phyloP scores from a whole-genome alignment of 2,797 vertebrate genomes.

The Cyprinodon diabolis region DNA sequence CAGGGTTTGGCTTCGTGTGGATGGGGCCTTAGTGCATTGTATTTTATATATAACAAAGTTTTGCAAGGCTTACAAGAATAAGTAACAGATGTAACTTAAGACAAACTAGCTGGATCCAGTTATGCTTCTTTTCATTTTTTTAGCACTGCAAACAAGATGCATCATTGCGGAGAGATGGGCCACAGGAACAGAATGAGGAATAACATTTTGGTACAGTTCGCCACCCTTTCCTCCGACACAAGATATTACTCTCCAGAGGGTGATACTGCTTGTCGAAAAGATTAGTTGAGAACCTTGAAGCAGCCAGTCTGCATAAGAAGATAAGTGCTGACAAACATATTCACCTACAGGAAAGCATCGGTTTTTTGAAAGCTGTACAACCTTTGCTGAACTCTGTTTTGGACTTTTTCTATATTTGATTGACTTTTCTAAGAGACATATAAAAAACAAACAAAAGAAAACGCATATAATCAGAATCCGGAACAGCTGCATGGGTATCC shows the following conservation, averaged over 20 bases:
- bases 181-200: constrained; percentile 55
- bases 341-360: constrained; percentile 54
- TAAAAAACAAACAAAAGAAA: too few relatives aligned
- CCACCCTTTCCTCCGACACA: constrained; percentile 47
- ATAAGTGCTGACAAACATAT: constrained; percentile 71
- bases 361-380: constrained; percentile 38
- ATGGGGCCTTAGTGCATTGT: too few relatives aligned
- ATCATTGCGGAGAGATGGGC: constrained; percentile 41
- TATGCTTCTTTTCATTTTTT: constrained; percentile 16
- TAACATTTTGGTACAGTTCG: constrained; percentile 47
- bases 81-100: constrained; percentile 12
- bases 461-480: too few relatives aligned
- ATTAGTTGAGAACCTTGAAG: constrained; percentile 71
- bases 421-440: too few relatives aligned
- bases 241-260: constrained; percentile 66
- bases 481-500: too few relatives aligned
- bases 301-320: constrained; percentile 62
- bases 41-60: not conserved
- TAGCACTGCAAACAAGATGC: constrained; percentile 28
- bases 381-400: not conserved
- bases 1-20: too few relatives aligned
- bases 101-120: constrained; percentile 11
- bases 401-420: constrained; percentile 21
- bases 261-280: constrained; percentile 69
- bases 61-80: not conserved